Percentiles rank a stretch among this genome's conserved stretches.
Conservation (phyloP, 2,888 invertebrate genomes). For the Odontomyia ornata region DNA sequence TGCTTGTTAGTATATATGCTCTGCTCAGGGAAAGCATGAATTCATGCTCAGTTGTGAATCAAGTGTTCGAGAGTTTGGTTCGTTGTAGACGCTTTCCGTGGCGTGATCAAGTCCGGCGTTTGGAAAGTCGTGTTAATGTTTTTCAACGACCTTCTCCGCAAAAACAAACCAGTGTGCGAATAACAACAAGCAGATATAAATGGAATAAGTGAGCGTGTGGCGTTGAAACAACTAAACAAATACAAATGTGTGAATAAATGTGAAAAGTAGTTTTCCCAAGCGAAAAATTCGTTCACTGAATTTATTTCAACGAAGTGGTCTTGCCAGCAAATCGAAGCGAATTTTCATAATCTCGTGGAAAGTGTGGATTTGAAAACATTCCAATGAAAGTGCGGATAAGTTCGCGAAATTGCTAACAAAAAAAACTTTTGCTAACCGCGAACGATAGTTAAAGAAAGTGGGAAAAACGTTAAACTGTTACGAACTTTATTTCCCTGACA, state of each 20-base stretch:
- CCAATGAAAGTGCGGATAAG: too few relatives aligned
- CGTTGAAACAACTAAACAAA: neutral
- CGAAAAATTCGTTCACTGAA: neutral
- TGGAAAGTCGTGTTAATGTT: conserved; percentile 36
- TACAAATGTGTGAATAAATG: neutral
- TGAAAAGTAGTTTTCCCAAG: too few relatives aligned
- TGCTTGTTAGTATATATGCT: too few relatives aligned
- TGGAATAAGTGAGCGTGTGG: conserved; percentile 1
- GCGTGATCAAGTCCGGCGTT: neutral
- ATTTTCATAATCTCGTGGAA: too few relatives aligned
- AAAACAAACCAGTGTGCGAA: neutral
- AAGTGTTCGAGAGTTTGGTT: conserved; percentile 41
- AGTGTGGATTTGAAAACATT: too few relatives aligned
- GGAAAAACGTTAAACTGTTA: too few relatives aligned
- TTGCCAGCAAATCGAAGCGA: too few relatives aligned
- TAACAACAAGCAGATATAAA: neutral
- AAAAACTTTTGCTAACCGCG: too few relatives aligned
- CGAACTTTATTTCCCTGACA: too few relatives aligned
- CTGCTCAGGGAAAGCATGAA: conserved; percentile 31
- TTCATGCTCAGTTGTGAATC: conserved; percentile 46
- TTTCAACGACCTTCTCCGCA: conserved; percentile 28
- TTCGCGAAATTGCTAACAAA: too few relatives aligned
- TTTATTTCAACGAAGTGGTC: neutral
- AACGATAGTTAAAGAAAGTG: too few relatives aligned
- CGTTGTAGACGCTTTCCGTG: conserved; percentile 33